Evolutionary conservation across 2,113 vertebrate genomes (phyloP).

Genomic region (Gadus chalcogrammus): DNA sequence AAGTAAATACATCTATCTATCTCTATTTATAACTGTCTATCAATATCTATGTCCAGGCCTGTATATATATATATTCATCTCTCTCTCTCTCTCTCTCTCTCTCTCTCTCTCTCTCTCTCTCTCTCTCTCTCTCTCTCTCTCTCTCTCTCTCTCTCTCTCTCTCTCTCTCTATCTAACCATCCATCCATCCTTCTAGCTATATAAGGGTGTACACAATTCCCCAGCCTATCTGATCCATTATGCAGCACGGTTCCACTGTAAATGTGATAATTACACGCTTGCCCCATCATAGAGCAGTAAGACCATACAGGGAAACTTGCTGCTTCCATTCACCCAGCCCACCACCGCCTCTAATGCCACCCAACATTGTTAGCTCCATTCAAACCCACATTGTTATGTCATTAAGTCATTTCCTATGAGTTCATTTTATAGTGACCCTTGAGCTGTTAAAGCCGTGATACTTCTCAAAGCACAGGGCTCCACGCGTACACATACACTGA

Average conservation of each 20-base stretch:
- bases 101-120: too few species aligned
- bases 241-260: slow-evolving; percentile 71
- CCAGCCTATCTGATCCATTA: slow-evolving; percentile 62
- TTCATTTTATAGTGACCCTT: slow-evolving; percentile 17
- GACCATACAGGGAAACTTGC: slow-evolving; percentile 60
- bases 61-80: too few species aligned
- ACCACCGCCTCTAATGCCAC: slow-evolving; percentile 59
- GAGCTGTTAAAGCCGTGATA: not conserved
- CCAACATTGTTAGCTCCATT: slow-evolving; percentile 49
- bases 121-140: too few species aligned
- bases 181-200: not conserved
- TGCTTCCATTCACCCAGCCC: slow-evolving; percentile 62
- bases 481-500: not conserved
- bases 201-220: not conserved
- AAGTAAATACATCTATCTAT: too few species aligned
- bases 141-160: too few species aligned
- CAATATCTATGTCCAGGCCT: not conserved
- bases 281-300: slow-evolving; percentile 57
- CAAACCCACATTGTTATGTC: slow-evolving; percentile 41
- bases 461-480: slow-evolving; percentile 4
- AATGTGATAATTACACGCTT: slow-evolving; percentile 80
- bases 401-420: slow-evolving; percentile 35
- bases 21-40: too few species aligned
- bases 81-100: too few species aligned
- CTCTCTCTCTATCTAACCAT: not conserved